These are phyloP conservation scores for Cairina moschata DNA, from an alignment of 2,113 vertebrate species.

Conservation along the genomic window DNA sequence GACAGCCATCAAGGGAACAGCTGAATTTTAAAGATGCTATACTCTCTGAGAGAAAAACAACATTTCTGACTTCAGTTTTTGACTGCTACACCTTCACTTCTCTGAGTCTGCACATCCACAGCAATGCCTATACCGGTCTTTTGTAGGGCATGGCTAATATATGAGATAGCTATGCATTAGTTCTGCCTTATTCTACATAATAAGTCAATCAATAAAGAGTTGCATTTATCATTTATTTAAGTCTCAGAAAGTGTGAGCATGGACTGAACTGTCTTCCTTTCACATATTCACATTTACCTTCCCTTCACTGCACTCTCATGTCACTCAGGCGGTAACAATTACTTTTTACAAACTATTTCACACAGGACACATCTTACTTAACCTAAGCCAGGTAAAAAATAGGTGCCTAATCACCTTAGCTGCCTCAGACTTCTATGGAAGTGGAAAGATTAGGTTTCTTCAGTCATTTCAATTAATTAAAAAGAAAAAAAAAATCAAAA, in stretches of 20 bases:
- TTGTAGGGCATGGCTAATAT: background rate
- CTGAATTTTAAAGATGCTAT: conserved; percentile 42
- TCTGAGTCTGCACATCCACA: background rate
- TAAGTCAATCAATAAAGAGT: conserved; percentile 11
- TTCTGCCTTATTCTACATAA: conserved; percentile 23
- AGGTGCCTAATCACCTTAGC: background rate
- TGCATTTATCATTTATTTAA: background rate
- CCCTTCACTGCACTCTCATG: background rate
- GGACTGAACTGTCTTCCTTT: background rate
- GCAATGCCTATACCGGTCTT: background rate
- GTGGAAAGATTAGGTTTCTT: background rate
- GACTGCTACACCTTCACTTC: background rate
- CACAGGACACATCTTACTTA: background rate
- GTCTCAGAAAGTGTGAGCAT: background rate
- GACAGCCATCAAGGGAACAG: conserved; percentile 32
- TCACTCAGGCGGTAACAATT: background rate
- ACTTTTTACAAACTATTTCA: conserved; percentile 3
- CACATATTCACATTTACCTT: background rate
- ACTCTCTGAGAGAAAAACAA: background rate
- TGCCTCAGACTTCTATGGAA: background rate
- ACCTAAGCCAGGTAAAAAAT: background rate
- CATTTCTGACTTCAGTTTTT: conserved; percentile 1
- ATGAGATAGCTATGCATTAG: background rate
- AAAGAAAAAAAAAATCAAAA: background rate
- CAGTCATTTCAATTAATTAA: background rate